Evolutionary conservation across 1,140 invertebrate species (phyloP), one percentile per base, ranked within the genome.

Genomic region (Panagrolaimus sp.): DNA sequence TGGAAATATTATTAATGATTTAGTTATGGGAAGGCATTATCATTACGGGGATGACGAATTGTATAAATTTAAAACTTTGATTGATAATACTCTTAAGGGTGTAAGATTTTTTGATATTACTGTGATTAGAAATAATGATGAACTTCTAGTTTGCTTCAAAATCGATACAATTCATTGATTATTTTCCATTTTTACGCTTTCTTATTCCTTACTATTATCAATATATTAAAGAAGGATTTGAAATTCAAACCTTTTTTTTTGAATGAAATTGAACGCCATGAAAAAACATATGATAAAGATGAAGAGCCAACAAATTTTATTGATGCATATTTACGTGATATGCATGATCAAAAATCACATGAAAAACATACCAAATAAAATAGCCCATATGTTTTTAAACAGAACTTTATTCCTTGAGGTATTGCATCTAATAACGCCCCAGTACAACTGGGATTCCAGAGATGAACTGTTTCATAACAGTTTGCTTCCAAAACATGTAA

Each of bases 1-100:
- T 7, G 77, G 77, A 9, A 80, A 80, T 53, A 76, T 78, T 31
- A 78, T 80, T 23, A 76, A 80, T n/a, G 68, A 80, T 16, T 62
- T 78, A 20, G 70, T 78, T 8, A 75, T 80, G 67, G 77, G 77
- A 13, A 65, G 72, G 0, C 38, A 69, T 44, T 76, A 75, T 63
- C 62, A 63, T 1, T 78, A 75, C 63, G 69, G 73, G 11, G 72
- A 78, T 66, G 65, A 65, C 1, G 76, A 80, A 16, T 78, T 78
- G 45, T 16, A 76, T 23, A 42, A 67, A 3, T 76, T 79, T 70
- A 78, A 78, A 67, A 13, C 76, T n/a, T 43, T 75, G 20, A 68
- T 78, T 43, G 77, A 78, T 38, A 63, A 57, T 31, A 66, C 63
- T 57, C 20, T 78, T 9, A 51, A 79, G 64, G 70, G 66, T 47